Percentiles rank a stretch among this genome's conserved stretches.
phyloP scores from a whole-genome alignment of 2,113 vertebrate genomes.

The Saguinus midas region DNA sequence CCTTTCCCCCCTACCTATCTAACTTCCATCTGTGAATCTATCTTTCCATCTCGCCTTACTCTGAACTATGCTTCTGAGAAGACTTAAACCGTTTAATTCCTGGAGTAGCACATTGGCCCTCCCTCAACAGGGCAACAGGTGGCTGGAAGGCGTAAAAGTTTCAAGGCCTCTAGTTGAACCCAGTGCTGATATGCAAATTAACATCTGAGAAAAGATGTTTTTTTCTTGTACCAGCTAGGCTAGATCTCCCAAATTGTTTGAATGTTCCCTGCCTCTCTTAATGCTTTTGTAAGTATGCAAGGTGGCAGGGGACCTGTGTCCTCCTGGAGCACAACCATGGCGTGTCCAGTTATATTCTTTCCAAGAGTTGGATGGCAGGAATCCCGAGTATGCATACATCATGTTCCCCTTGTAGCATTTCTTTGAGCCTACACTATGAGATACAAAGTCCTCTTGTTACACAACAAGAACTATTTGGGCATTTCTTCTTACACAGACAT shows the following conservation, averaged over 20 bases:
- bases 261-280: background rate
- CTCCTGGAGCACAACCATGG: background rate
- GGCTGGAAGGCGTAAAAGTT: background rate
- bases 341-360: background rate
- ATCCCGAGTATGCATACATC: accelerated
- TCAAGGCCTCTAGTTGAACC: background rate
- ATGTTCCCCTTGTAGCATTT: background rate
- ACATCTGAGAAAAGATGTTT: background rate
- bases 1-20: background rate
- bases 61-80: background rate
- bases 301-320: no score
- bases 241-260: background rate
- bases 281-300: background rate
- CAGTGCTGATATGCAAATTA: background rate
- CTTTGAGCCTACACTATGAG: background rate
- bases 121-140: background rate
- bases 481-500: background rate
- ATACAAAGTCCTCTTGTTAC: background rate
- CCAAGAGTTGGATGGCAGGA: background rate
- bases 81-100: background rate
- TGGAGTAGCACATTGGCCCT: background rate
- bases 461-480: background rate
- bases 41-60: background rate
- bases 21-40: background rate
- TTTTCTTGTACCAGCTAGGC: background rate